Evolutionary conservation across 2,888 invertebrate species (phyloP).

Genomic region (Aphidius colemani): DNA sequence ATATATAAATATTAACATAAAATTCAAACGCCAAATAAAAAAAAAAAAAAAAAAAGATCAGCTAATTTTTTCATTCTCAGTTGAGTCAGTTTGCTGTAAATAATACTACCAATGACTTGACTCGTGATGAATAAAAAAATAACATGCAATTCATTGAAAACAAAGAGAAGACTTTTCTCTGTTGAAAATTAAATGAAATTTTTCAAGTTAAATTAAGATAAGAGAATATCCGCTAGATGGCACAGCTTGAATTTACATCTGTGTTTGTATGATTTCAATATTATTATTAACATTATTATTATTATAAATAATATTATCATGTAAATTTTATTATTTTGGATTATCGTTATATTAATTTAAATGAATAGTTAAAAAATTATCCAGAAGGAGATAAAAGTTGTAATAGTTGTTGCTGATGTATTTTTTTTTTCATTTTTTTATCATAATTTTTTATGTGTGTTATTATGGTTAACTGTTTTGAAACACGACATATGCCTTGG

Average conservation of each 20-base stretch:
- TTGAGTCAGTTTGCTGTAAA: too few species aligned
- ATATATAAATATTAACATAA: constrained; percentile 39
- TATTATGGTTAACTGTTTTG: constrained; percentile 21
- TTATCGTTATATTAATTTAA: neutral
- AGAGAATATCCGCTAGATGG: too few species aligned
- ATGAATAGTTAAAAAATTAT: constrained; percentile 6
- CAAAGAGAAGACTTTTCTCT: too few species aligned
- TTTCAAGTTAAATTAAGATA: too few species aligned
- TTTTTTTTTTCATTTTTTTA: too few species aligned
- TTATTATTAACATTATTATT: neutral
- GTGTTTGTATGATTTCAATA: neutral
- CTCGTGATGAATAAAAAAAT: too few species aligned
- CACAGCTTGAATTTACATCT: neutral
- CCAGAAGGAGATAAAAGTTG: neutral
- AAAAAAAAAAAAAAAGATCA: too few species aligned
- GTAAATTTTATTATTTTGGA: neutral
- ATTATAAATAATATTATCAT: neutral
- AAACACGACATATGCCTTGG: constrained; percentile 12
- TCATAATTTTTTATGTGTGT: neutral
- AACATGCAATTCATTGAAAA: too few species aligned
- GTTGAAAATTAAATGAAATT: too few species aligned
- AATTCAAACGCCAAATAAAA: neutral
- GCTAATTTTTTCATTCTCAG: too few species aligned
- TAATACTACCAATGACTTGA: too few species aligned
- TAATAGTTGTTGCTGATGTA: neutral